phyloP scores from a whole-genome alignment of 1,140 invertebrate genomes.

The Cyphomyrmex costatus region DNA sequence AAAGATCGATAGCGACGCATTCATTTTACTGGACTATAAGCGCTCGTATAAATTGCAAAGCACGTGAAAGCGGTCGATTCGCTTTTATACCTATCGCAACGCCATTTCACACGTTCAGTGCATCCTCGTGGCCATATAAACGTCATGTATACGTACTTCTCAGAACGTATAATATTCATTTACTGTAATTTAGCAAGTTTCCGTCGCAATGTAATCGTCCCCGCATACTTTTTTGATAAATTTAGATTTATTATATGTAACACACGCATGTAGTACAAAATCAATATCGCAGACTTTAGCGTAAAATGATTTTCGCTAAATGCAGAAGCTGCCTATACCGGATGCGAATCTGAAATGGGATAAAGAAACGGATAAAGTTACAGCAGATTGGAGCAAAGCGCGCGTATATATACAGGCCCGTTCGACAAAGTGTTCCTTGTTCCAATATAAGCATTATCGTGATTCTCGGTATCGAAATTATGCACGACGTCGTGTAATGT shows the following conservation, averaged over 20 bases:
- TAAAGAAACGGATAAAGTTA: slow-evolving; percentile 38
- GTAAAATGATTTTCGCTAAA: not conserved
- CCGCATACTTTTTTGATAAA: not conserved
- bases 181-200: not conserved
- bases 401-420: not conserved
- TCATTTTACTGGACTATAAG: slow-evolving; percentile 47
- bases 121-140: not conserved
- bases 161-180: slow-evolving; percentile 15
- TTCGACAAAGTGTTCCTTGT: slow-evolving; percentile 63
- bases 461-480: slow-evolving; percentile 35
- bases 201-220: not conserved
- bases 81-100: slow-evolving; percentile 67
- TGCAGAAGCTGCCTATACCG: slow-evolving; percentile 21
- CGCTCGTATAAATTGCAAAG: slow-evolving; percentile 52
- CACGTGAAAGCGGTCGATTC: slow-evolving; percentile 71
- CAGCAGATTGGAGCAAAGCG: slow-evolving; percentile 8
- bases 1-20: slow-evolving; percentile 47
- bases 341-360: slow-evolving; percentile 25
- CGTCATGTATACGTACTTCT: slow-evolving; percentile 19
- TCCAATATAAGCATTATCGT: not conserved
- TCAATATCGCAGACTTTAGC: not conserved
- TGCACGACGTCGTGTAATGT: not conserved
- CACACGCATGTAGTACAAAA: too few relatives aligned
- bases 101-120: slow-evolving; percentile 28
- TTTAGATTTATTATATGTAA: not conserved